phyloP scores from a whole-genome alignment of 2,113 vertebrate genomes.

The Entomyzon cyanotis region DNA sequence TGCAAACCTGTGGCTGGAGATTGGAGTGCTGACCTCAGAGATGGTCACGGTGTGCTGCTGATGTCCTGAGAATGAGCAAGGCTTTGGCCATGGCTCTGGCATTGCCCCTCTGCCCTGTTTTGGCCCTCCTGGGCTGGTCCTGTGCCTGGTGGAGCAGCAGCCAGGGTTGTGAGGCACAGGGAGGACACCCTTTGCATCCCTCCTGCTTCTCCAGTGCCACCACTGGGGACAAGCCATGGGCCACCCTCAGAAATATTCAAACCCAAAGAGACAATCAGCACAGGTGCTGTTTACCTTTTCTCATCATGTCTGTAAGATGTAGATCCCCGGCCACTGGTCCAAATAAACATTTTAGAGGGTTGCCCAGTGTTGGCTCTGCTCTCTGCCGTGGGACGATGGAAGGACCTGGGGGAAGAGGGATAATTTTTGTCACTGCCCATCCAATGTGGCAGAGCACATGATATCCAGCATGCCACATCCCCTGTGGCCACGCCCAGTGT shows the following conservation, averaged over 20 bases:
- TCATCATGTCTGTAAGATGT: slow-evolving; percentile 81
- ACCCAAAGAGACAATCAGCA: background rate
- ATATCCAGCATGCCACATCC: background rate
- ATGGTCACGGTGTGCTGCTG: background rate
- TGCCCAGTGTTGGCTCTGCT: slow-evolving; percentile 72
- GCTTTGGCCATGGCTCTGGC: background rate
- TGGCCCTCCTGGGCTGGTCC: background rate
- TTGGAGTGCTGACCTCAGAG: background rate
- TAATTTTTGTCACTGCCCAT: slow-evolving; percentile 44
- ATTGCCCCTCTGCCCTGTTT: background rate
- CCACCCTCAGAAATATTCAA: background rate
- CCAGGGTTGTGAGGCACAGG: fast-evolving
- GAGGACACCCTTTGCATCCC: background rate
- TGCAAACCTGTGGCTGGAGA: background rate
- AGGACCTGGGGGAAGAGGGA: slow-evolving; percentile 80
- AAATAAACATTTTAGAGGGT: slow-evolving; percentile 90
- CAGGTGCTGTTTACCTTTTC: slow-evolving; percentile 80
- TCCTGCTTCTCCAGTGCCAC: background rate
- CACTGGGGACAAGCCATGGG: background rate
- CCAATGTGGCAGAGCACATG: background rate
- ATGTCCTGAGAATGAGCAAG: background rate
- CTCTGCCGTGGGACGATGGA: slow-evolving; percentile 70
- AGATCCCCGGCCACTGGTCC: slow-evolving; percentile 85
- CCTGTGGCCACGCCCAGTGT: background rate
- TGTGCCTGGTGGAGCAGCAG: background rate